phyloP scores from a whole-genome alignment of 2,797 vertebrate species.

The Pogonophryne albipinna region DNA sequence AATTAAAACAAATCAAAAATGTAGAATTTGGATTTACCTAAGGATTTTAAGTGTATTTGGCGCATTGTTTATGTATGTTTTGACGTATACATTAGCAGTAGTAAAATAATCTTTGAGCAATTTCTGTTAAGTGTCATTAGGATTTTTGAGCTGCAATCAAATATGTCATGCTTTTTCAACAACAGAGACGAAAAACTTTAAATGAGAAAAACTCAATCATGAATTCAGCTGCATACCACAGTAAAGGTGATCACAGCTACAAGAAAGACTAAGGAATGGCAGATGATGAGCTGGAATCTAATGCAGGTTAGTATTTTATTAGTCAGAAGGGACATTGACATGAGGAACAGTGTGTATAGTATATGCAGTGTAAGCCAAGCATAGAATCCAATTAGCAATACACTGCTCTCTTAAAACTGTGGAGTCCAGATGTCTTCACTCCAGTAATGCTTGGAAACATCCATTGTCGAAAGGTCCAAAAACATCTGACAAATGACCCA shows the following conservation, averaged over 20 bases:
- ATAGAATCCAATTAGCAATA: constrained; percentile 13
- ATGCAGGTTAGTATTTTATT: background rate
- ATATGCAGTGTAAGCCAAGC: background rate
- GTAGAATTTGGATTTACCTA: constrained; percentile 1
- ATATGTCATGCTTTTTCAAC: background rate
- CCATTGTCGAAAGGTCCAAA: constrained; percentile 33
- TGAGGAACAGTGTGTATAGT: background rate
- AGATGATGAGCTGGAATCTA: background rate
- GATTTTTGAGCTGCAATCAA: too few relatives aligned
- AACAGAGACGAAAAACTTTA: background rate
- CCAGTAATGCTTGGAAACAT: constrained; percentile 1
- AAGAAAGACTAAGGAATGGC: background rate
- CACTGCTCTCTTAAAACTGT: constrained; percentile 4
- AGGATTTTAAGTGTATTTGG: constrained; percentile 7
- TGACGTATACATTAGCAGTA: background rate
- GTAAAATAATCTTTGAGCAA: background rate
- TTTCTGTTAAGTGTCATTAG: background rate
- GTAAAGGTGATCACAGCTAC: background rate
- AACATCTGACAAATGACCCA: constrained; percentile 42
- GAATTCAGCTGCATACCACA: background rate
- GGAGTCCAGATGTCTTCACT: constrained; percentile 19
- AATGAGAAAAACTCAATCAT: background rate
- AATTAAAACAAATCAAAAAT: constrained; percentile 11
- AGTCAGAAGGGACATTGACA: background rate
- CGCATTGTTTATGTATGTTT: background rate